Base-by-base conservation (phyloP, 2,888 invertebrate genomes). In the Adelognathus sp. region DNA sequence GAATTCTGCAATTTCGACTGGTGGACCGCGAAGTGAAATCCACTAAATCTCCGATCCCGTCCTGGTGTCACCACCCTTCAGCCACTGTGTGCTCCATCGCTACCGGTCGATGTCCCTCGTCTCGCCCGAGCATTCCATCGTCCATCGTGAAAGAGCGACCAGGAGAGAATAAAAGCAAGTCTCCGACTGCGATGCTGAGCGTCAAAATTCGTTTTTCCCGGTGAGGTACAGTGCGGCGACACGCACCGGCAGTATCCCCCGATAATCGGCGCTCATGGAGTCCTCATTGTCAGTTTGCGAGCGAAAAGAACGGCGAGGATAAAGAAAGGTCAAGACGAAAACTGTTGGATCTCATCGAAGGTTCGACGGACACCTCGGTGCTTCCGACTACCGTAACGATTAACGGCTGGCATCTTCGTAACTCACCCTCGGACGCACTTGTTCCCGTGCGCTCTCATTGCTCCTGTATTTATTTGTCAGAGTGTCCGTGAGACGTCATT, bases 261-360 rank as follows among this genome's bases (percentile, higher is more conserved):
- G 50, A 80, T 82, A 67, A 82, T 82, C 80, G 79, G 63, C 63
- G 78, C 50, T 82, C 76, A 81, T 82, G 76, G 76, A 75, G 61
- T 60, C 76, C 11, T 70, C 46, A 81, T 81, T 81, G 81, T 80
- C 58, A 16, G 16, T 18, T 21, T 27, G 24, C 9, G 60, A 24
- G 44, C 33, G 41, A 33, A 33, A 27, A 33, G 60, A 29, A 29
- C 7, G 29, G n/a, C 14, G 60, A 29, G 7, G 29, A 31, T 63
- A 67, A 54, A 21, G 21, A 50, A 52, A 41, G 67, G 54, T 66
- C 18, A 52, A 52, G 52, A 11, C 52, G 3, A 21, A 39, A 18
- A 21, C 11, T 6, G 36, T 39, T 1, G 9, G 27, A 9, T 29
- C 16, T 0, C 14, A 60, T 44, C 11, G 31, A 46, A 33, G 33